Conservation (phyloP, 1,140 invertebrate genomes). For the Drosophila leontia region DNA sequence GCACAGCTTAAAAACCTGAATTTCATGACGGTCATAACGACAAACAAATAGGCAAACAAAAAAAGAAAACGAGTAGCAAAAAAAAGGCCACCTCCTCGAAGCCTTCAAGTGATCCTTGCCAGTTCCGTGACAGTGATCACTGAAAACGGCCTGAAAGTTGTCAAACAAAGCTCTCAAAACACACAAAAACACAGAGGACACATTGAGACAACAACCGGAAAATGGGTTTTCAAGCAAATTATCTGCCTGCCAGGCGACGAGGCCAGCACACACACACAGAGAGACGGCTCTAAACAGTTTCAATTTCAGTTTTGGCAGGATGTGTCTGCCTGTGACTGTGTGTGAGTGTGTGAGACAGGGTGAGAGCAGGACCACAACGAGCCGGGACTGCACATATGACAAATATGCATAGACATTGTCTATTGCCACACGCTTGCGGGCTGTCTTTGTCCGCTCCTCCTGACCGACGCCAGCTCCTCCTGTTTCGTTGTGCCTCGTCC, state of each 20-base stretch:
- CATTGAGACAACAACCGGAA: conserved; percentile 66
- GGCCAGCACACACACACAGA: conserved; percentile 23
- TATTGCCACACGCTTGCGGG: conserved; percentile 71
- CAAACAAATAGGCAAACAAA: conserved; percentile 8
- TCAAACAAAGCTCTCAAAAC: conserved; percentile 23
- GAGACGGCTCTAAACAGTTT: conserved; percentile 69
- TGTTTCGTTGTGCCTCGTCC: background rate
- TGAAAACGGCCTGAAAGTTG: conserved; percentile 27
- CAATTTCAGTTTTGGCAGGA: conserved; percentile 63
- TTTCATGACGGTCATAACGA: conserved; percentile 41
- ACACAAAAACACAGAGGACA: conserved; percentile 11
- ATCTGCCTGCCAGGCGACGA: conserved; percentile 56
- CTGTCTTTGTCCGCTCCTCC: conserved; percentile 39
- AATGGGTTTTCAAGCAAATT: conserved; percentile 84
- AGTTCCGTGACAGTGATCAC: conserved; percentile 34
- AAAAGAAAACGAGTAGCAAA: background rate
- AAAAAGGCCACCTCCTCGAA: background rate
- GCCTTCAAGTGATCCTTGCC: conserved; percentile 25
- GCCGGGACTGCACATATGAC: conserved; percentile 57
- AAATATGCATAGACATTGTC: conserved; percentile 81
- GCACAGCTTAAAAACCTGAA: conserved; percentile 21
- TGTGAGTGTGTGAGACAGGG: background rate
- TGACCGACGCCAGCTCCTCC: conserved; percentile 32
- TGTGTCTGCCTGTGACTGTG: conserved; percentile 18
- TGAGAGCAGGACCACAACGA: conserved; percentile 36